These are phyloP conservation scores for Epinotia demarniana DNA, from an alignment of 2,888 invertebrate genomes.

Conservation along the genomic window DNA sequence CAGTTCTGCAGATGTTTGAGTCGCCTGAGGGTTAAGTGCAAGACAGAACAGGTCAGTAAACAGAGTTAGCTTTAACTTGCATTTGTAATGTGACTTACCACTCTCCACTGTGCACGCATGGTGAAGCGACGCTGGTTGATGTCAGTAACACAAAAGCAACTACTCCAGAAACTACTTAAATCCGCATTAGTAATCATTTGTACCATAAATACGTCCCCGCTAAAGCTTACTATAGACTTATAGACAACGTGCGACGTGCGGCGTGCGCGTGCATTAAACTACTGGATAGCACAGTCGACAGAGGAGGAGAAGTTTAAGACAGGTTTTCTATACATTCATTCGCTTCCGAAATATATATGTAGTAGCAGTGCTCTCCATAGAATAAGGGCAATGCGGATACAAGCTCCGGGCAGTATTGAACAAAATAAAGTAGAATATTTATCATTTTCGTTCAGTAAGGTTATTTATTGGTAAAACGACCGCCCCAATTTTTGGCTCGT, in stretches of 20 bases:
- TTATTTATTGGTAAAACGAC: background rate
- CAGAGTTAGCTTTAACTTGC: constrained; percentile 27
- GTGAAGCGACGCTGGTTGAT: constrained; percentile 17
- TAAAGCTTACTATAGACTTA: constrained; percentile 51
- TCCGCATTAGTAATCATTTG: constrained; percentile 64
- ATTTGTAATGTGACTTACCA: constrained; percentile 33
- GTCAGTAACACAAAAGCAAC: constrained; percentile 34
- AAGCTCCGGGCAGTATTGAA: constrained; percentile 34
- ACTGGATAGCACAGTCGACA: constrained; percentile 41
- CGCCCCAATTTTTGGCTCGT: background rate
- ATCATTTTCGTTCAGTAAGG: background rate
- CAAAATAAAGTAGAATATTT: background rate
- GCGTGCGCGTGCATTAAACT: constrained; percentile 40
- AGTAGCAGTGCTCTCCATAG: constrained; percentile 30
- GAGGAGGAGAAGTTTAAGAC: constrained; percentile 34
- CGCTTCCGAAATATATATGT: constrained; percentile 34
- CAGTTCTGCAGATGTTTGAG: background rate
- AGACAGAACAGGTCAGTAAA: constrained; percentile 29
- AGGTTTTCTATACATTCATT: constrained; percentile 29
- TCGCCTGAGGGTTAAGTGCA: background rate
- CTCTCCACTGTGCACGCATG: background rate
- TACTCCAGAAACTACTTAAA: constrained; percentile 45
- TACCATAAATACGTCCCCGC: constrained; percentile 59
- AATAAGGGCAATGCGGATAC: constrained; percentile 42
- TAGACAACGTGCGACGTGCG: constrained; percentile 48